These are phyloP conservation scores for Grammomys surdaster DNA, from an alignment of 2,113 vertebrate species.

Conservation along the genomic window DNA sequence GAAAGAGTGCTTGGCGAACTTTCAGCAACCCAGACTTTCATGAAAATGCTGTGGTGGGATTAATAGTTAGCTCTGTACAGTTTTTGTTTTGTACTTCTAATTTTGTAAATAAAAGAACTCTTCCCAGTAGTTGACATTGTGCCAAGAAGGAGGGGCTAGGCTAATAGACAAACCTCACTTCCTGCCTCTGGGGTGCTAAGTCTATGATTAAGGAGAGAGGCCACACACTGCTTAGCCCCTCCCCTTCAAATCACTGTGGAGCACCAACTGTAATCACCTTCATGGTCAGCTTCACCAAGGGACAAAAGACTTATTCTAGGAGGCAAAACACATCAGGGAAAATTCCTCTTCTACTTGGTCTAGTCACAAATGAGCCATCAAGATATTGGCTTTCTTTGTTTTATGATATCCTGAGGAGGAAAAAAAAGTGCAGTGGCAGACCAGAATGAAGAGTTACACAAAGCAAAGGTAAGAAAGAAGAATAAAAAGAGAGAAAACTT, in stretches of 20 bases:
- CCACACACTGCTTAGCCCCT: neutral
- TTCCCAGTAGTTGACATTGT: neutral
- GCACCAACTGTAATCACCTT: neutral
- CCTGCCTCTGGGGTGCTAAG: constrained; percentile 5
- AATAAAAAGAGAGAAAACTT: neutral
- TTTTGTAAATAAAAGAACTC: neutral
- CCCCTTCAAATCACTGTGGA: neutral
- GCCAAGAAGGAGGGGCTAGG: neutral
- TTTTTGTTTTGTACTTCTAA: neutral
- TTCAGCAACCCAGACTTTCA: constrained; percentile 24
- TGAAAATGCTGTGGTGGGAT: neutral
- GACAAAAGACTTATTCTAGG: neutral
- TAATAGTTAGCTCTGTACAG: neutral
- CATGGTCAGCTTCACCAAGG: neutral
- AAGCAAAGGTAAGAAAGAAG: neutral
- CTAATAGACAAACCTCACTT: neutral
- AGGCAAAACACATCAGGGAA: neutral
- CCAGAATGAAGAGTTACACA: neutral
- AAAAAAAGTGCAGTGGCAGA: rapidly evolving
- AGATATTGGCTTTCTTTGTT: neutral
- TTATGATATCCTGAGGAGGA: neutral
- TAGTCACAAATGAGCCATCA: constrained; percentile 7
- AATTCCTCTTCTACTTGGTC: constrained; percentile 8
- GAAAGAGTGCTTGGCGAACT: constrained; percentile 6
- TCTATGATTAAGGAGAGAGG: neutral